Evolutionary conservation across 2,797 vertebrate genomes (phyloP), one percentile per base, ranked within the genome.

Genomic region (Platalea minor): DNA sequence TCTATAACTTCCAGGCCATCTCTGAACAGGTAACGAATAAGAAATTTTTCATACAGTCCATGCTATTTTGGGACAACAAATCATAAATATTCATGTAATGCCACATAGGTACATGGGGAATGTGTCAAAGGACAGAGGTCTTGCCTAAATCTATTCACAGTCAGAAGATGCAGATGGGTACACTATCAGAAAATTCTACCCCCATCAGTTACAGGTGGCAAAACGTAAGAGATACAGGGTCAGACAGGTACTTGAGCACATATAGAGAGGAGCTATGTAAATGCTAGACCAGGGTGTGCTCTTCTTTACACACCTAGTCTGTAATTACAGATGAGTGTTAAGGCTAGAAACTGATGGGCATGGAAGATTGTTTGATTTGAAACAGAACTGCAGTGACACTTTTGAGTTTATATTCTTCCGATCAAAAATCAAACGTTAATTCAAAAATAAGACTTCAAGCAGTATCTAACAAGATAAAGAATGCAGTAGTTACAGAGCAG

Each of bases 1-100:
- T 99, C 33, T 99, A 99, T 96, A 99, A 98, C 97, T 99, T 99
- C 96, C 98, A 99, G 94, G 97, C 98, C 94, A 99, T 99, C 96
- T 78, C 98, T 60, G 96, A 99, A 89, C 98, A 98, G 98, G 99
- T 99, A 98, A 95, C 50, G 35, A 89, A 81, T 59, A 25, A 4
- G 3, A 39, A 83, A 33, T 80, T 91, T 95, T 83, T 89, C 57
- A 57, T 31, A 19, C 51, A 61, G 14, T 45, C 23, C 7, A 10
- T 60, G 33, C 39, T 88, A 3, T 51, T 80, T 85, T 85, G 16
- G 51, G 65, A 20, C 43, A 91, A 50, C 8, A 72, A 60, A 18
- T 69, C 17, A 61, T 83, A 93, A 81, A 83, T 92, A 77, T 46
- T 87, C 13, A 46, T 43, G 18, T 64, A 67, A 61, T 43, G 26